These are phyloP conservation scores for Lonchura striata DNA, from an alignment of 2,113 vertebrate species.

Conservation along the genomic window DNA sequence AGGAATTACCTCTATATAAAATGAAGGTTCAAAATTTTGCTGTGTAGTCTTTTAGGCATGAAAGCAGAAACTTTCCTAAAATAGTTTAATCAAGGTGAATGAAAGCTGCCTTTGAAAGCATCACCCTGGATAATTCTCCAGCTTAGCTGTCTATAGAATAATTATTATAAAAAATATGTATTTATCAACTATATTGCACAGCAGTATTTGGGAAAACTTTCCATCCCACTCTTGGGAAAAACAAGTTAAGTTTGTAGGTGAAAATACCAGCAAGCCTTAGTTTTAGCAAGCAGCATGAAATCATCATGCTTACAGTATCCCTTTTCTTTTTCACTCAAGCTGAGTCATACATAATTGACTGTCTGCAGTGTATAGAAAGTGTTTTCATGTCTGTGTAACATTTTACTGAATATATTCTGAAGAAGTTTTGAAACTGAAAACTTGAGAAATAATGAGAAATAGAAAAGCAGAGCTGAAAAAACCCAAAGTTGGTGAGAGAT, in stretches of 20 bases:
- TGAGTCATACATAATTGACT: background rate
- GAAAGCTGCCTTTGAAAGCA: background rate
- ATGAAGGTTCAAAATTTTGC: background rate
- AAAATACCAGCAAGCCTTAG: background rate
- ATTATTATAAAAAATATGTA: background rate
- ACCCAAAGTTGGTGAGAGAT: background rate
- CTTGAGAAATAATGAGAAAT: background rate
- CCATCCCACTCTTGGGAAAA: background rate
- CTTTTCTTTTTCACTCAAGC: background rate
- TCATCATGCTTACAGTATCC: no score
- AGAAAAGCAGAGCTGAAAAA: background rate
- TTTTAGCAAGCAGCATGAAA: background rate
- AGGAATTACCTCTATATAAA: background rate
- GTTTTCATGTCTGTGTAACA: background rate
- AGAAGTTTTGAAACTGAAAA: background rate
- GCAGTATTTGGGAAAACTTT: background rate
- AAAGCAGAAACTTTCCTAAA: background rate
- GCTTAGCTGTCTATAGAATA: background rate
- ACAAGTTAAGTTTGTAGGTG: background rate
- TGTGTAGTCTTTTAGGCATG: background rate
- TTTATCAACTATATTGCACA: background rate
- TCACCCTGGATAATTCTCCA: background rate
- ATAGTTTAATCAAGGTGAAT: background rate
- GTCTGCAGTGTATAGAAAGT: background rate
- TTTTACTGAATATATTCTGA: background rate